phyloP scores from a whole-genome alignment of 2,113 vertebrate species.

The Murina feae region DNA sequence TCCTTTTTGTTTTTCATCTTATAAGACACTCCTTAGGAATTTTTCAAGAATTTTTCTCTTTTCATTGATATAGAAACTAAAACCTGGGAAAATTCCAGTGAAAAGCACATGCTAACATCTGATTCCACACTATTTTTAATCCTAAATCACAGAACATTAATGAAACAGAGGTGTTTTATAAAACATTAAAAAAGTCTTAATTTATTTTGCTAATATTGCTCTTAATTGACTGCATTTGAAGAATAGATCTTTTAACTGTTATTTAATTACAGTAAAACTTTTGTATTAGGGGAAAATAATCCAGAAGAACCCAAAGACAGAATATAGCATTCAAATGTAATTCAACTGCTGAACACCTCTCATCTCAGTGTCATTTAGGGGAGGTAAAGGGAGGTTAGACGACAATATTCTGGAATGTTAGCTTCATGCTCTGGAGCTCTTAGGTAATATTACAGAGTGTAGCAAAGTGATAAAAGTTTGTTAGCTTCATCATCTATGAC shows the following conservation, averaged over 20 bases:
- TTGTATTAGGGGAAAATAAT: background rate
- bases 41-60: conserved; percentile 2
- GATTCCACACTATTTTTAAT: background rate
- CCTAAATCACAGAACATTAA: background rate
- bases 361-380: background rate
- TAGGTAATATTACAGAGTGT: background rate
- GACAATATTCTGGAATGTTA: background rate
- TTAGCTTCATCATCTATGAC: background rate
- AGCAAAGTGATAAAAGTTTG: background rate
- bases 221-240: background rate
- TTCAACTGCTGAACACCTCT: background rate
- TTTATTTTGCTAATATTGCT: background rate
- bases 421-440: background rate
- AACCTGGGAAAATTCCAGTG: background rate
- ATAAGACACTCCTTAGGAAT: background rate
- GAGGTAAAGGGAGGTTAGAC: background rate
- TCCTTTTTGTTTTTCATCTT: background rate
- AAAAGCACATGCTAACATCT: background rate
- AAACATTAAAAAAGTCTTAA: background rate
- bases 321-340: background rate
- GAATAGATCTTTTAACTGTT: background rate
- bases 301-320: background rate
- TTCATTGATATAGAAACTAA: background rate
- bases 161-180: background rate
- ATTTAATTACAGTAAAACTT: background rate